A percentile compares a stretch with the other conserved stretches of the same genome.
Evolutionary conservation across 2,113 vertebrate species (phyloP).

Genomic region (Gadus chalcogrammus): DNA sequence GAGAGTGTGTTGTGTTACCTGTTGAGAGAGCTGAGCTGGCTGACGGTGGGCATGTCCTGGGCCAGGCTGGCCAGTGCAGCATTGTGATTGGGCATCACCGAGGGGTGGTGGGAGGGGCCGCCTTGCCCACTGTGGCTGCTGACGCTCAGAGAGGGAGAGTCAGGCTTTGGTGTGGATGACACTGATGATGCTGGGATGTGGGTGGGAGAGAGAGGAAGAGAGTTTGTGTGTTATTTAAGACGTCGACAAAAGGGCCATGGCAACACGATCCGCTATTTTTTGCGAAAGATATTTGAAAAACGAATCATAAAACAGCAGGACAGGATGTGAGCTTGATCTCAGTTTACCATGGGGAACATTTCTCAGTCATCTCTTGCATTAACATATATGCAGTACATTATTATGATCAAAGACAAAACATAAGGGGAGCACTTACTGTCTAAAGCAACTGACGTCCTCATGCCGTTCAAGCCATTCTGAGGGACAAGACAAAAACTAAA

Average conservation of each 20-base stretch:
- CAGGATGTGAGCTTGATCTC: no score
- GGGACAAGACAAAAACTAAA: slow-evolving; percentile 45
- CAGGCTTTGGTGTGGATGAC: slow-evolving; percentile 81
- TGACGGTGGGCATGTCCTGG: slow-evolving; percentile 77
- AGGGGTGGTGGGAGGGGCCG: slow-evolving; percentile 73
- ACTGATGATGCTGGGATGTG: slow-evolving; percentile 74
- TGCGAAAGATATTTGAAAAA: no score
- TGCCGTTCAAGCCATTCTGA: slow-evolving; percentile 85
- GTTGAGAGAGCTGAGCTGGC: slow-evolving; percentile 79
- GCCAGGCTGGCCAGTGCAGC: slow-evolving; percentile 75
- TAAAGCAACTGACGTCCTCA: slow-evolving; percentile 78
- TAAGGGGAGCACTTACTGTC: slow-evolving; percentile 80
- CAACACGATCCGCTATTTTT: no score
- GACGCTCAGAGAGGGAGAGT: slow-evolving; percentile 78
- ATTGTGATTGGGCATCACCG: slow-evolving; percentile 73
- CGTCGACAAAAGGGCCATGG: background rate
- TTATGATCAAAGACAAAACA: background rate
- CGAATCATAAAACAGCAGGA: no score
- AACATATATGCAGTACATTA: background rate
- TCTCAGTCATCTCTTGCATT: background rate
- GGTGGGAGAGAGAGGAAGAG: background rate
- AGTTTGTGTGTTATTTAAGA: no score
- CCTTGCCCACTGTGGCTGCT: slow-evolving; percentile 67
- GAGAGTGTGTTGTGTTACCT: slow-evolving; percentile 70
- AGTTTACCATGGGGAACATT: no score